Evolutionary conservation across 1,140 invertebrate genomes (phyloP).

Genomic region (Probaryconus sp.): DNA sequence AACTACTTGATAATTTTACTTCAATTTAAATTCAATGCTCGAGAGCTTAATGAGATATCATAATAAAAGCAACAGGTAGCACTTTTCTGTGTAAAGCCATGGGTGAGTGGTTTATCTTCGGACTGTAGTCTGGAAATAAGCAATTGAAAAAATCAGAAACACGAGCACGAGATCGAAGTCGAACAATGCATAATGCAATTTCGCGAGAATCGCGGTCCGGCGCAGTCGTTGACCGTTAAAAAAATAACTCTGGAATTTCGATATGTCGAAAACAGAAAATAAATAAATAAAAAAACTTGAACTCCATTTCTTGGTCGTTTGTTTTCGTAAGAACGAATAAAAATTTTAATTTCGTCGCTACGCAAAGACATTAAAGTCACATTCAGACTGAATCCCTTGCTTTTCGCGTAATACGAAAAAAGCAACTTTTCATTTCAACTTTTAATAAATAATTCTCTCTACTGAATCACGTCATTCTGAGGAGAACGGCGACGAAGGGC

Average conservation of each 20-base stretch:
- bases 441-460: conserved; percentile 42
- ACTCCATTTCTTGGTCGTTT: conserved; percentile 20
- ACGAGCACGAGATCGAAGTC: too few relatives aligned
- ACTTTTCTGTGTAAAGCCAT: conserved; percentile 16
- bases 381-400: conserved; percentile 18
- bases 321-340: conserved; percentile 22
- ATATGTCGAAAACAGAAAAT: too few relatives aligned
- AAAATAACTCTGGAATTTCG: too few relatives aligned
- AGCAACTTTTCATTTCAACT: conserved; percentile 4
- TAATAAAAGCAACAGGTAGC: conserved; percentile 39
- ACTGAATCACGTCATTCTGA: conserved; percentile 6
- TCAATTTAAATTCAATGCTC: conserved; percentile 22
- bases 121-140: conserved; percentile 15
- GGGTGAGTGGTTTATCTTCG: conserved; percentile 12
- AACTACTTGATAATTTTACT: too few relatives aligned
- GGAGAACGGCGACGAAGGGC: conserved; percentile 8
- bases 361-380: conserved; percentile 25
- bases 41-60: conserved; percentile 22
- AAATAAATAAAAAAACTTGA: conserved; percentile 8
- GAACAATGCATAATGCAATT: too few relatives aligned
- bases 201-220: too few relatives aligned
- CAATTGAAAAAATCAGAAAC: not conserved
- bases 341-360: conserved; percentile 24
- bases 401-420: too few relatives aligned
- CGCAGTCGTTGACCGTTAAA: too few relatives aligned